Evolutionary conservation across 1,140 invertebrate genomes (phyloP).

Genomic region (Adelges cooleyi): DNA sequence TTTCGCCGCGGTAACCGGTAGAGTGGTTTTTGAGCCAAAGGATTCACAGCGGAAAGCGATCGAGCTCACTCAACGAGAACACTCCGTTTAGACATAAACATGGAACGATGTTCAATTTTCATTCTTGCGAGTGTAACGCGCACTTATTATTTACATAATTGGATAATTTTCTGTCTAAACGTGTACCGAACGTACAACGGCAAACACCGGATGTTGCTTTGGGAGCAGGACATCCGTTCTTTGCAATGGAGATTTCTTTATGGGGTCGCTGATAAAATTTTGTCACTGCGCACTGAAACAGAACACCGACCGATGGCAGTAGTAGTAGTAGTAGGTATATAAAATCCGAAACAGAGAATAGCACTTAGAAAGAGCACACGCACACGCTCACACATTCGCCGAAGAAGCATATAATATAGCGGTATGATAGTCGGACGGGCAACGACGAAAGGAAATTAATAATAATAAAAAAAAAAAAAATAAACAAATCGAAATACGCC

Average conservation of each 20-base stretch:
- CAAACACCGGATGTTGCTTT: constrained; percentile 8
- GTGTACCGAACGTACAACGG: background rate
- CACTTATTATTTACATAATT: constrained; percentile 21
- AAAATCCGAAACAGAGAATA: background rate
- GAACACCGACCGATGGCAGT: background rate
- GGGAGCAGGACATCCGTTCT: constrained; percentile 25
- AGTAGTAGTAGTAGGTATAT: too few relatives aligned
- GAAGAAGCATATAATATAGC: too few relatives aligned
- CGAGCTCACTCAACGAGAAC: background rate
- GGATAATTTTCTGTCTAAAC: background rate
- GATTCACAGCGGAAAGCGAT: background rate
- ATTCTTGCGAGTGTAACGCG: background rate
- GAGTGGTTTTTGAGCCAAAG: too few relatives aligned
- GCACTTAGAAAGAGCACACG: background rate
- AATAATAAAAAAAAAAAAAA: too few relatives aligned
- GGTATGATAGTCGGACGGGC: too few relatives aligned
- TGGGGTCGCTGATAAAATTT: too few relatives aligned
- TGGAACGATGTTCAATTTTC: background rate
- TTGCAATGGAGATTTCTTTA: background rate
- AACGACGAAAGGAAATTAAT: background rate
- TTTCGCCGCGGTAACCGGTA: too few relatives aligned
- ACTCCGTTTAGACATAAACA: background rate
- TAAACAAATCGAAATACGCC: background rate
- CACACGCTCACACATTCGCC: background rate
- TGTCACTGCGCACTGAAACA: background rate